A percentile compares a stretch with the other conserved stretches of the same genome.
These are phyloP conservation scores for Ormyrus nitidulus DNA, from an alignment of 2,888 invertebrate genomes.

Conservation along the genomic window DNA sequence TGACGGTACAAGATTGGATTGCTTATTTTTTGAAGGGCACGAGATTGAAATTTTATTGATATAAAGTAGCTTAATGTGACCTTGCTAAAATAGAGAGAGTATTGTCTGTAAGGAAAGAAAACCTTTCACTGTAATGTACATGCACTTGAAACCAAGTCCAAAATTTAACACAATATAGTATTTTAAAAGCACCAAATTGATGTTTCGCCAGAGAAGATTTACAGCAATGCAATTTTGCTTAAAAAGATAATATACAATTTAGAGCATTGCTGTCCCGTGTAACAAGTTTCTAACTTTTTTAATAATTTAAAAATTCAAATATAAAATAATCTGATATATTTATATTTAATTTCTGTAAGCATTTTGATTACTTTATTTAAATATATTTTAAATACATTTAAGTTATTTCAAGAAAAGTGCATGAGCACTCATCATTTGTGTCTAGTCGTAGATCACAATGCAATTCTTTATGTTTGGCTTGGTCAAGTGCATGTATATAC, in stretches of 20 bases:
- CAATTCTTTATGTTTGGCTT: constrained; percentile 52
- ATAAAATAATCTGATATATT: background rate
- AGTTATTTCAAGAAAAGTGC: constrained; percentile 40
- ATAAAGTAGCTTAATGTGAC: constrained; percentile 47
- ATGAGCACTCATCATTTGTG: constrained; percentile 51
- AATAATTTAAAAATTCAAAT: background rate
- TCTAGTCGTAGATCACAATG: constrained; percentile 41
- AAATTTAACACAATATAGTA: constrained; percentile 16
- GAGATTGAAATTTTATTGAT: constrained; percentile 72
- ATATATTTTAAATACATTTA: constrained; percentile 4
- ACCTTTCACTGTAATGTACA: constrained; percentile 39
- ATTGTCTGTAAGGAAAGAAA: constrained; percentile 21
- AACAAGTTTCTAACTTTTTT: background rate
- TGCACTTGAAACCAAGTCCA: constrained; percentile 55
- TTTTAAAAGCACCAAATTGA: constrained; percentile 39
- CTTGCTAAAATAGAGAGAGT: constrained; percentile 43
- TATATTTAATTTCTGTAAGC: constrained; percentile 14
- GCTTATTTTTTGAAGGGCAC: constrained; percentile 75
- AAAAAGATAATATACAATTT: background rate
- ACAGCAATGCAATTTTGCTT: constrained; percentile 38
- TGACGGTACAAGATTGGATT: constrained; percentile 68
- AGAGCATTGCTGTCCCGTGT: background rate
- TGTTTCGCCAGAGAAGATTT: constrained; percentile 24
- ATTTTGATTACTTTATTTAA: constrained; percentile 15
- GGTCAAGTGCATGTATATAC: constrained; percentile 56